These are phyloP conservation scores for Agrilus mali DNA, from an alignment of 2,888 invertebrate species.

Conservation along the genomic window DNA sequence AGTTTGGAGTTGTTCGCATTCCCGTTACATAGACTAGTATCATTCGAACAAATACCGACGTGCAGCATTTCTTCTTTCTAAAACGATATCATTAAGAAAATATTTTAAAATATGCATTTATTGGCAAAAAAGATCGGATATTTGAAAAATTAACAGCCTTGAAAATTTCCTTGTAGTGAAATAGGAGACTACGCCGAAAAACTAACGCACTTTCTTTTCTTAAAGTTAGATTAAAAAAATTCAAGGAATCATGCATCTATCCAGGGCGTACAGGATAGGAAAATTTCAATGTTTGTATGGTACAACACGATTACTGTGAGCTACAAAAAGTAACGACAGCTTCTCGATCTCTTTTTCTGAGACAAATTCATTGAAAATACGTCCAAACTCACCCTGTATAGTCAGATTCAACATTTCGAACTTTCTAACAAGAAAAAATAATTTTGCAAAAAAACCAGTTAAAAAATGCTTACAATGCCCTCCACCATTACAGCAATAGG, in stretches of 20 bases:
- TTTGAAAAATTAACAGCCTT: no score
- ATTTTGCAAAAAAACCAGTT: no score
- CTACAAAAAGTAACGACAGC: no score
- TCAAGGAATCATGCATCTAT: no score
- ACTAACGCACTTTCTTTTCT: no score
- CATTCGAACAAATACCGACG: constrained; percentile 28
- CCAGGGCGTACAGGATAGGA: no score
- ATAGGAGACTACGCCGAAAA: not conserved
- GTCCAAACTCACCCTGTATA: no score
- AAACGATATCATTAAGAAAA: constrained; percentile 12
- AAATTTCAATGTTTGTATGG: no score
- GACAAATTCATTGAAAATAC: no score
- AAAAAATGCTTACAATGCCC: constrained; percentile 44
- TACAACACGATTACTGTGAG: no score
- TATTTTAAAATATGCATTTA: not conserved
- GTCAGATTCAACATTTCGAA: no score
- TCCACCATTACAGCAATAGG: constrained; percentile 86
- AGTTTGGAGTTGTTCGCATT: constrained; percentile 21
- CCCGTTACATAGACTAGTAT: constrained; percentile 23
- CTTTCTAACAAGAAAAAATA: not conserved
- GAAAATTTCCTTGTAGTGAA: not conserved
- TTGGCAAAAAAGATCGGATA: not conserved
- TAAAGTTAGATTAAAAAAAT: not conserved
- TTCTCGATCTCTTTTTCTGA: no score
- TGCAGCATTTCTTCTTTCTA: constrained; percentile 33